Base-by-base conservation (phyloP, 2,113 vertebrate species). In the Menura novaehollandiae region DNA sequence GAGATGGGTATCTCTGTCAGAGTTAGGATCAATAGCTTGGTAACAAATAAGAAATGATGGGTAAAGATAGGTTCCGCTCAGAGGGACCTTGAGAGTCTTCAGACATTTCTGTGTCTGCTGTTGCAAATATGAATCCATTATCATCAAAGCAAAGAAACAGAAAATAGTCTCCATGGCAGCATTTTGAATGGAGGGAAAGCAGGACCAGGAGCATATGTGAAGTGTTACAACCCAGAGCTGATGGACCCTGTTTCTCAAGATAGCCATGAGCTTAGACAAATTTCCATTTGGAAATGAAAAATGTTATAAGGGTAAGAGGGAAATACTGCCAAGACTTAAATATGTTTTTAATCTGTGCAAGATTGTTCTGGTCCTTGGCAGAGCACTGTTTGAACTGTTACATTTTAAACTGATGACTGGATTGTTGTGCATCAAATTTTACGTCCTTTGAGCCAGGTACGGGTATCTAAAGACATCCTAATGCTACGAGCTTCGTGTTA, bases 41-140 rank as follows among this genome's bases (percentile, higher is more conserved):
- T 78, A 84, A 71, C 46, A 80, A 94, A 77, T 89, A 62, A 77
- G 76, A 93, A 93, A 78, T 71, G 12, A 60, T 64, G 41, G 22
- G 17, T 79, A 93, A 91, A 69, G 85, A 55, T 71, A 63, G 10
- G 30, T 75, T 84, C 33, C 16, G 19, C 47, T 93, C 26, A 13
- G 63, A 85, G 56, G 35, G 30, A 80, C 85, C 59, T 90, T 94
- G 93, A 76, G 51, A 74, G 55, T 77, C 76, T 95, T 92, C 71
- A 56, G 66, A 41, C 41, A 46, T 88, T 96, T 91, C 69, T 24
- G 56, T 56, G 30, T 91, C 56, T 93, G 43, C 55, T 77, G 51
- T 75, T 91, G 60, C 60, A 91, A 88, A 91, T 90, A 72, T 18
- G 14, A 90, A 94, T 89, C 60, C 18, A 56, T 94, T 93, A 53